Evolutionary conservation across 2,888 invertebrate genomes (phyloP).

Genomic region (Polydrusus cervinus): DNA sequence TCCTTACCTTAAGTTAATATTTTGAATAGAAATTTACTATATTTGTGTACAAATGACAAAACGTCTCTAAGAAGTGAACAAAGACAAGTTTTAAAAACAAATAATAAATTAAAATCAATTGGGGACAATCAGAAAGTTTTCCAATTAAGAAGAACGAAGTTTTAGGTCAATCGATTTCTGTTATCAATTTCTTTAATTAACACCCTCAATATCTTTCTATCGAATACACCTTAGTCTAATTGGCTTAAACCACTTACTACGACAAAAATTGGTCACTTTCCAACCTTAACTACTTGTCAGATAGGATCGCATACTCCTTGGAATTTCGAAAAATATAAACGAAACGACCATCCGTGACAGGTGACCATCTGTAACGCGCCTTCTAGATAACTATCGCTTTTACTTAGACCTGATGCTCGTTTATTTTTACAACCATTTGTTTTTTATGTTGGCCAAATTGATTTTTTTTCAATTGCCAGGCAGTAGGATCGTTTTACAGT

Average conservation of each 20-base stretch:
- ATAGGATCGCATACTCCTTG: conserved; percentile 30
- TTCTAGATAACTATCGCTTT: conserved; percentile 40
- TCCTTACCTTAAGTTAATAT: no score
- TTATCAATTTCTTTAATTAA: conserved; percentile 23
- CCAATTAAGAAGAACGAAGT: neutral
- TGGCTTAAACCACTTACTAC: conserved; percentile 13
- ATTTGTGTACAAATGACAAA: no score
- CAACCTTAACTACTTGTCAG: conserved; percentile 31
- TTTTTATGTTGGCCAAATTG: conserved; percentile 16
- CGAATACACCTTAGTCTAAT: conserved; percentile 30
- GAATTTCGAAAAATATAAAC: conserved; percentile 34
- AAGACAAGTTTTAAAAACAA: no score
- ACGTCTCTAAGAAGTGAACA: no score
- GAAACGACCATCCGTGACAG: conserved; percentile 35
- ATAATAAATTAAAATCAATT: no score
- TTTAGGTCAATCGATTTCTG: conserved; percentile 2
- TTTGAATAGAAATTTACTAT: no score
- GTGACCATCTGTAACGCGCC: conserved; percentile 41
- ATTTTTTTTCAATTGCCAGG: neutral
- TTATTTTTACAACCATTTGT: conserved; percentile 40
- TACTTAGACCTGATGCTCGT: conserved; percentile 29
- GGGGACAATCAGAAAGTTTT: no score
- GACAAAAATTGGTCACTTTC: conserved; percentile 40
- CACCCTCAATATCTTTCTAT: conserved; percentile 4
- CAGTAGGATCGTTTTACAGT: neutral